Evolutionary conservation across 1,140 invertebrate genomes (phyloP).

Genomic region (Drusus annulatus): DNA sequence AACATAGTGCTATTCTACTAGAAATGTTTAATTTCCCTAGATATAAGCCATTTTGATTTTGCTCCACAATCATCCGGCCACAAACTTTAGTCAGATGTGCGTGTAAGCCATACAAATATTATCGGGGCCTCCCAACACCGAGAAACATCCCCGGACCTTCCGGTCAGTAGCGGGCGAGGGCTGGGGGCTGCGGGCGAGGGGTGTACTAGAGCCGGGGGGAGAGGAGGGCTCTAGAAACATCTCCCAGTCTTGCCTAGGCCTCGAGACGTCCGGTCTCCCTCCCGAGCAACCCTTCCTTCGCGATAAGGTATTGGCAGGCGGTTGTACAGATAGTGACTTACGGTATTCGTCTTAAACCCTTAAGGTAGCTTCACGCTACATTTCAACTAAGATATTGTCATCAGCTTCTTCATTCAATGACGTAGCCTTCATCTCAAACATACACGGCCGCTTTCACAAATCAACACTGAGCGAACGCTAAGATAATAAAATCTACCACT

Average conservation of each 20-base stretch:
- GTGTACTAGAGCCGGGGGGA: no score
- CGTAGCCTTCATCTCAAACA: no score
- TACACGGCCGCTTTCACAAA: no score
- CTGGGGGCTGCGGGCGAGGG: neutral
- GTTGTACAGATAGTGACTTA: constrained; percentile 57
- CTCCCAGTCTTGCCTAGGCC: neutral
- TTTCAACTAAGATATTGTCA: neutral
- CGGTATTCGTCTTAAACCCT: constrained; percentile 56
- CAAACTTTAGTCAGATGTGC: constrained; percentile 50
- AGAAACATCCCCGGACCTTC: neutral
- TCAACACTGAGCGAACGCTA: no score
- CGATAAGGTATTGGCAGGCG: constrained; percentile 59
- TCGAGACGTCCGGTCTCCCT: neutral
- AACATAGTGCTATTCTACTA: no score
- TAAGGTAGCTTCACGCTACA: constrained; percentile 49
- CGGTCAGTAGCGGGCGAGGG: neutral
- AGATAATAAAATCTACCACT: no score
- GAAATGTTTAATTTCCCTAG: no score
- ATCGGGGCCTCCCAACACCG: constrained; percentile 32
- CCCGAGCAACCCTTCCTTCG: neutral
- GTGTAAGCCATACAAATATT: constrained; percentile 55
- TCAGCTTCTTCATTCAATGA: no score
- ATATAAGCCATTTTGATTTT: constrained; percentile 28
- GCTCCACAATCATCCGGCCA: constrained; percentile 23
- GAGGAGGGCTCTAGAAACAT: constrained; percentile 3